These are phyloP conservation scores for Drosophila recens DNA, from an alignment of 2,888 invertebrate species.

Conservation along the genomic window DNA sequence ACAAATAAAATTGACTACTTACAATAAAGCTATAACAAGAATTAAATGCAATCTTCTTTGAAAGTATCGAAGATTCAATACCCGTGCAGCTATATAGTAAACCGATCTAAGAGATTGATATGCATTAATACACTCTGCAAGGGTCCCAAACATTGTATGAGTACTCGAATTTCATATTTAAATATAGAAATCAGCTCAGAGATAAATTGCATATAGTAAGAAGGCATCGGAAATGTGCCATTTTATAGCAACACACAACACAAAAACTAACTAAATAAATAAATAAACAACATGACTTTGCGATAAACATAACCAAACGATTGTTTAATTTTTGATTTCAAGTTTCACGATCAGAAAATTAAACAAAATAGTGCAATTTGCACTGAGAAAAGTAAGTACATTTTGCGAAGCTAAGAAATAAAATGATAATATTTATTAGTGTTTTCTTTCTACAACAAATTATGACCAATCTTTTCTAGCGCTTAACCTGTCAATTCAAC, in stretches of 20 bases:
- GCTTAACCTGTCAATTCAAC: neutral
- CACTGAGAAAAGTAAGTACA: conserved; percentile 22
- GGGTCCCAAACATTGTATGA: conserved; percentile 1
- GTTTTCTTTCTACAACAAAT: conserved; percentile 1
- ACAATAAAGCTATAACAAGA: conserved; percentile 1
- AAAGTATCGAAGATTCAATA: neutral
- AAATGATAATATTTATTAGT: conserved; percentile 18
- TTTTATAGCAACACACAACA: conserved; percentile 42
- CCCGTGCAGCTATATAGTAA: neutral
- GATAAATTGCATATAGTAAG: conserved; percentile 19
- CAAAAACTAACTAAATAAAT: conserved; percentile 11
- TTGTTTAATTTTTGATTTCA: conserved; percentile 38
- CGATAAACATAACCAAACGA: conserved; percentile 27
- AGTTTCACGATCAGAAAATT: conserved; percentile 35
- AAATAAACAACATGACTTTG: conserved; percentile 35
- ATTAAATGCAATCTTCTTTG: neutral
- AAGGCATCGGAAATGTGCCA: conserved; percentile 31
- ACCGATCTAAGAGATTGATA: neutral
- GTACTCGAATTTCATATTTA: conserved; percentile 27
- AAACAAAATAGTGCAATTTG: conserved; percentile 44
- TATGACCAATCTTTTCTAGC: neutral
- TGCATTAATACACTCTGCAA: neutral
- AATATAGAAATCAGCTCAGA: conserved; percentile 31
- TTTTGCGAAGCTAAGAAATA: conserved; percentile 21
- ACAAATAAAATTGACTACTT: conserved; percentile 13